phyloP scores from a whole-genome alignment of 2,797 vertebrate species.

The Poeciliopsis gracilis region DNA sequence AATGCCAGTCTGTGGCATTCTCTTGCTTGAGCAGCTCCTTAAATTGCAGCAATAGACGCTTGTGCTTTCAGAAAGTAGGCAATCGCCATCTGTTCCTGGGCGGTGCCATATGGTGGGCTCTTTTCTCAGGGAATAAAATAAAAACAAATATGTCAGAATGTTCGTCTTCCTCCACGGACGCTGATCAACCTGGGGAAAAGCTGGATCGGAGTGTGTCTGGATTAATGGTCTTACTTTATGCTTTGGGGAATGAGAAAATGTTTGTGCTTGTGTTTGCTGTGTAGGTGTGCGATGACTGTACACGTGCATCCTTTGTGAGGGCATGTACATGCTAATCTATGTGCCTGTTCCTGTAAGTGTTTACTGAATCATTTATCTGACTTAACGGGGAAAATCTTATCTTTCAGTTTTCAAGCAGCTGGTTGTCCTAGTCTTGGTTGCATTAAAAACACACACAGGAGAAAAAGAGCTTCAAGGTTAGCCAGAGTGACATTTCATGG shows the following conservation, averaged over 20 bases:
- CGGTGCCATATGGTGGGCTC: constrained; percentile 87
- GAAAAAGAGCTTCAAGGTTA: constrained; percentile 71
- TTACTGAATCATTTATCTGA: constrained; percentile 68
- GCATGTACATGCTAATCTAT: constrained; percentile 49
- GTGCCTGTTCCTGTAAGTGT: constrained; percentile 60
- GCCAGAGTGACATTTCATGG: constrained; percentile 72
- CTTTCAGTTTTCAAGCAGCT: constrained; percentile 51
- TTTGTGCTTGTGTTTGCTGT: constrained; percentile 42
- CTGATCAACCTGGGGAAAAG: constrained; percentile 84
- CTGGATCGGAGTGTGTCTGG: constrained; percentile 79
- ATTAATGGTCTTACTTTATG: constrained; percentile 79
- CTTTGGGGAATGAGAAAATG: constrained; percentile 62
- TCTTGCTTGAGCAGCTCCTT: constrained; percentile 81
- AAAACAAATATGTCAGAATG: constrained; percentile 91
- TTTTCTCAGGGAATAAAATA: constrained; percentile 86
- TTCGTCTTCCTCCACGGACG: constrained; percentile 83
- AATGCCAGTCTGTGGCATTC: constrained; percentile 80
- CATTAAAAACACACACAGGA: constrained; percentile 58
- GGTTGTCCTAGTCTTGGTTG: constrained; percentile 58
- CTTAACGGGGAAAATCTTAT: constrained; percentile 50
- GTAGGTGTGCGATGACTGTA: constrained; percentile 21
- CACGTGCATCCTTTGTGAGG: constrained; percentile 32
- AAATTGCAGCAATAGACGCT: constrained; percentile 82
- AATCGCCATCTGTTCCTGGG: constrained; percentile 88
- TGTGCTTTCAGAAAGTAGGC: constrained; percentile 83